Base-by-base conservation (phyloP, 2,113 vertebrate species). In the Malurus melanocephalus region DNA sequence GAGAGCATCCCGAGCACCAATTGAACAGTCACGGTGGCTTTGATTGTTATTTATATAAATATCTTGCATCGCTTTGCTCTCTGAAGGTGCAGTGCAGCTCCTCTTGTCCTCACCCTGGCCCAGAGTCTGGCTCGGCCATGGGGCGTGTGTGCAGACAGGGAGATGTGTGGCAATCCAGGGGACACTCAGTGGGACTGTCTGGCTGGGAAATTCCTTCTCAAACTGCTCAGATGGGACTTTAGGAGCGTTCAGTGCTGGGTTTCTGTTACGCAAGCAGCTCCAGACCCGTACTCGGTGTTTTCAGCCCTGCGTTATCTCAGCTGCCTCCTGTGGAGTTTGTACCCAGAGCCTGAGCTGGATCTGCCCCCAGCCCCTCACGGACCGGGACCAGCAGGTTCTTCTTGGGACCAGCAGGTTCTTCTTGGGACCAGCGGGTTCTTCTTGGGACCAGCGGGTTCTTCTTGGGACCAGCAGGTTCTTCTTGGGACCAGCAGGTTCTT, bases 61-160 rank as follows among this genome's bases (percentile, higher is more conserved):
- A 8, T 1, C 22, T 3, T 2, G 45, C 11, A 0, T 4, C 16
- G 56, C 42, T 77, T 10, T 55, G 43, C 23, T 75, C 43, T 16
- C 56, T 35, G 3, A 4, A 46, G 48, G 5, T 13, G 49, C 48
- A 1, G 3, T 1, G 30, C 16, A 1, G 9, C 10, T 19, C 17
- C 40, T 16, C 45, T 30, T 18, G 19, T 45, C 27, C 35, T 32
- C 3, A 0, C 5, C 11, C 27, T 0, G 1, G 10, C 11, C 4
- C 33, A 1, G 49, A 18, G 67, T 0, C 55, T 0, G 59, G 26
- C 18, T 51, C 20, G 0, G 69, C 9, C 15, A 0, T 0, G 10
- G 33, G 6, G 1, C 1, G 2, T 1, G 49, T 7, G 66, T 1
- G 0, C 9, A 16, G 60, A 4, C 4, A 3, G 78, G 48, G 52